A percentile compares a stretch with the other conserved stretches of the same genome.
These are phyloP conservation scores for Sebastiscus albofasciatus DNA, from an alignment of 2,797 vertebrate species.

Conservation along the genomic window DNA sequence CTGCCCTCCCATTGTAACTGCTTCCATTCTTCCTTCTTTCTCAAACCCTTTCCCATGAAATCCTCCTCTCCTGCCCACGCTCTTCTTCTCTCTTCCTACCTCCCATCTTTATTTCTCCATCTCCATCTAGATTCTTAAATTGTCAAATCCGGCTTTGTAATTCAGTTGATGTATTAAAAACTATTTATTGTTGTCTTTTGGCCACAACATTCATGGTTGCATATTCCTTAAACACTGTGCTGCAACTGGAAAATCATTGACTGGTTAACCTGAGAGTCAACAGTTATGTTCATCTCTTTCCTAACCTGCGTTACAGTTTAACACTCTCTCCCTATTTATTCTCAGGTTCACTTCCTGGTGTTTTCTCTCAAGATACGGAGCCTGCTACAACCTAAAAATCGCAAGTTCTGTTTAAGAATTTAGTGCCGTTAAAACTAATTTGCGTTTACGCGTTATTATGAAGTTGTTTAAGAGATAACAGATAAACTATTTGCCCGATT, in stretches of 20 bases:
- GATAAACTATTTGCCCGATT: too few species aligned
- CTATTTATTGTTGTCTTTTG: neutral
- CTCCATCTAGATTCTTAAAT: neutral
- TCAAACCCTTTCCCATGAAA: neutral
- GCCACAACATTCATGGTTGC: neutral
- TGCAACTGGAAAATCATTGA: neutral
- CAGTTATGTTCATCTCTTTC: neutral
- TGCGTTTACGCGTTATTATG: too few species aligned
- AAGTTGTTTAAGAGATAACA: too few species aligned
- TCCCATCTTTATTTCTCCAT: neutral
- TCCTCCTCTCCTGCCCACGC: conserved; percentile 20
- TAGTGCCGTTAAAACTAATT: too few species aligned
- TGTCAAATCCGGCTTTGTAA: neutral
- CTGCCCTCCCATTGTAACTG: conserved; percentile 5
- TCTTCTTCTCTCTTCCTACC: neutral
- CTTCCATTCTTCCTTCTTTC: conserved; percentile 30
- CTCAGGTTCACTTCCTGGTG: neutral
- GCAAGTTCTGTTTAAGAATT: too few species aligned
- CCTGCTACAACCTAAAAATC: too few species aligned
- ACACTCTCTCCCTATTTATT: neutral
- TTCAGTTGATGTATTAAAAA: neutral
- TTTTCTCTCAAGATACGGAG: neutral
- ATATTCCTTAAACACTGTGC: neutral
- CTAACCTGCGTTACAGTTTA: neutral
- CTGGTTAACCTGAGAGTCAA: neutral